These are phyloP conservation scores for Amphibalanus amphitrite DNA, from an alignment of 1,140 invertebrate species.

Conservation along the genomic window DNA sequence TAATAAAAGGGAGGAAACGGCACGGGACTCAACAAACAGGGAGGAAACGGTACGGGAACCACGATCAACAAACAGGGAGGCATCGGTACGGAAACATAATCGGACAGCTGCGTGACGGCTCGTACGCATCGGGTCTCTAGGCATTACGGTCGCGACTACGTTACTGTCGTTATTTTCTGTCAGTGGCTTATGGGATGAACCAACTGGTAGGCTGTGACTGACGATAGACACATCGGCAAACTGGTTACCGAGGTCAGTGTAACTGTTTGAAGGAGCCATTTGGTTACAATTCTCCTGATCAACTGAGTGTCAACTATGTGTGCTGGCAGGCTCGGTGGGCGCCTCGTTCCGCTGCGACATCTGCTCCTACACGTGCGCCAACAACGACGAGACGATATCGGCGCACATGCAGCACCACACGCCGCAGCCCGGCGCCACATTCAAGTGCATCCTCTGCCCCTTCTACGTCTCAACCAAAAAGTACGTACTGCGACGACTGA, in stretches of 20 bases:
- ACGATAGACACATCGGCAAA: not conserved
- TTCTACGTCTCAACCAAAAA: too few species aligned
- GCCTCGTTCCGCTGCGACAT: conserved; percentile 37
- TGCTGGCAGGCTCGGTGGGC: not conserved
- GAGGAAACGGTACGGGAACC: too few species aligned
- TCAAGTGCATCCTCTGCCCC: conserved; percentile 22
- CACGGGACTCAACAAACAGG: too few species aligned
- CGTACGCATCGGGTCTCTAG: too few species aligned
- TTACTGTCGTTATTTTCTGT: not conserved
- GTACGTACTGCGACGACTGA: too few species aligned
- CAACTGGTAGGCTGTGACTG: not conserved
- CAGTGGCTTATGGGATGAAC: not conserved
- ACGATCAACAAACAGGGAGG: too few species aligned
- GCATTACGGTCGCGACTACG: too few species aligned
- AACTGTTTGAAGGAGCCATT: not conserved
- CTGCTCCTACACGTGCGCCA: conserved; percentile 52
- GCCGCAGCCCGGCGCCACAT: conserved; percentile 43
- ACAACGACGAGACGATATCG: conserved; percentile 39
- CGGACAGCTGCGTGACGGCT: too few species aligned
- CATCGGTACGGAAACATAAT: too few species aligned
- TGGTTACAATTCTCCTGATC: too few species aligned
- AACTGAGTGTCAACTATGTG: not conserved
- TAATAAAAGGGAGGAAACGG: too few species aligned
- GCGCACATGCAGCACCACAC: conserved; percentile 53
- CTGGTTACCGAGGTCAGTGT: not conserved